Conservation (phyloP, 2,888 invertebrate species). For the Sisyra nigra region DNA sequence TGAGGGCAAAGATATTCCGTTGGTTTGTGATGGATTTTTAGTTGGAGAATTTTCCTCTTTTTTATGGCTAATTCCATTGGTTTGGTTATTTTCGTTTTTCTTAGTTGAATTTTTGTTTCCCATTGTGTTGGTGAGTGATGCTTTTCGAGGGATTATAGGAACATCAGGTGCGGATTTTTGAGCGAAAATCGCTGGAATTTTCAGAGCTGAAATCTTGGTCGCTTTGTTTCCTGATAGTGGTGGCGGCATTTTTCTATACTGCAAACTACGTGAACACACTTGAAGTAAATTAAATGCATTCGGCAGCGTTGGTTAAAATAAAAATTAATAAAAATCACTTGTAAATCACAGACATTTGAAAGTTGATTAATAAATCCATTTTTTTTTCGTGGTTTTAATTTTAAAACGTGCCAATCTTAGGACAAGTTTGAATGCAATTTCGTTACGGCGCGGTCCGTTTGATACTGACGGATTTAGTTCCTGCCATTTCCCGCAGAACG, state of each 20-base stretch:
- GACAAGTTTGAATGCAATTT: no score
- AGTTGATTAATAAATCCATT: not conserved
- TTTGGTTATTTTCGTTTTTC: conserved; percentile 4
- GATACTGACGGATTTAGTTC: no score
- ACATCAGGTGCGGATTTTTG: not conserved
- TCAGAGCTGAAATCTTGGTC: not conserved
- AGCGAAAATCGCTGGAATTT: conserved; percentile 3
- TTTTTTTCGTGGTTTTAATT: not conserved
- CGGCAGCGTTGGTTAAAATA: conserved; percentile 2
- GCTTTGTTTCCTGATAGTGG: conserved; percentile 1
- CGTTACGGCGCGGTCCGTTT: no score
- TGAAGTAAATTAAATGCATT: conserved; percentile 4
- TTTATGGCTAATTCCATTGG: conserved; percentile 9
- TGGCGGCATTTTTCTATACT: not conserved
- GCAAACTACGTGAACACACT: not conserved
- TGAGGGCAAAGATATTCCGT: not conserved
- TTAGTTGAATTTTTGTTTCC: not conserved
- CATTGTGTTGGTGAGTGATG: not conserved
- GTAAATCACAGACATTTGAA: not conserved
- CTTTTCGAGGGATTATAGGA: not conserved
- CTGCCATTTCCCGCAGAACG: no score
- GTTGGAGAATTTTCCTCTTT: not conserved
- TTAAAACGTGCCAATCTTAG: no score
- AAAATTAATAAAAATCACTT: not conserved
- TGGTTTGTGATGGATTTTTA: not conserved